Conservation (phyloP, 2,888 invertebrate genomes). For the Steromphala cineraria region DNA sequence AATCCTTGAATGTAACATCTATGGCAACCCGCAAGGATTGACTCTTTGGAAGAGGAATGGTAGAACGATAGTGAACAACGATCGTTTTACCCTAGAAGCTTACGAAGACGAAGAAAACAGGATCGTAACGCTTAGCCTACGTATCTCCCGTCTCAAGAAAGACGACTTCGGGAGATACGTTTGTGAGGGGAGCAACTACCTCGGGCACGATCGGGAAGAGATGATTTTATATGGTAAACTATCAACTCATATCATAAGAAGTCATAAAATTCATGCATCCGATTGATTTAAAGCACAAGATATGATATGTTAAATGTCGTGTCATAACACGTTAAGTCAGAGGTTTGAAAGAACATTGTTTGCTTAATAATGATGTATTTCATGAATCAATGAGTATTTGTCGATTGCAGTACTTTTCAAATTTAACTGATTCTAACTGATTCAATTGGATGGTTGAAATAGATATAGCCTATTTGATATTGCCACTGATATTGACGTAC, state of each 20-base stretch:
- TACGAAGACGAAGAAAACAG: constrained; percentile 23
- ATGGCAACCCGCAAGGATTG: constrained; percentile 54
- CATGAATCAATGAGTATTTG: too few relatives aligned
- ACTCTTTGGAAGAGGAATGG: constrained; percentile 55
- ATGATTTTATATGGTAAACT: constrained; percentile 56
- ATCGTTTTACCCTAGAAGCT: constrained; percentile 20
- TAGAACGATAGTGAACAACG: constrained; percentile 36
- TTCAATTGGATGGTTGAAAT: too few relatives aligned
- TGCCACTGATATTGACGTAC: too few relatives aligned
- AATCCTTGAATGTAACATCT: constrained; percentile 60
- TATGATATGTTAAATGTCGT: too few relatives aligned
- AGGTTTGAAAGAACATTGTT: too few relatives aligned
- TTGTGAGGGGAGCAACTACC: constrained; percentile 52
- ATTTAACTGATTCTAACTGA: too few relatives aligned
- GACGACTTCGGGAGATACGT: constrained; percentile 56
- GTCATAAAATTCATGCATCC: too few relatives aligned
- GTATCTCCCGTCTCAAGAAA: constrained; percentile 47
- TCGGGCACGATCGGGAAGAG: constrained; percentile 48
- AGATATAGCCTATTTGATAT: too few relatives aligned
- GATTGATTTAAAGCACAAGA: too few relatives aligned
- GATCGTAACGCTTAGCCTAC: constrained; percentile 45
- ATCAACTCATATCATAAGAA: not conserved
- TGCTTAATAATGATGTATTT: too few relatives aligned
- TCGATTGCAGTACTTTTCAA: too few relatives aligned
- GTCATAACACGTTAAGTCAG: too few relatives aligned